Evolutionary conservation across 2,113 vertebrate genomes (phyloP).

Genomic region (Chroicocephalus ridibundus): DNA sequence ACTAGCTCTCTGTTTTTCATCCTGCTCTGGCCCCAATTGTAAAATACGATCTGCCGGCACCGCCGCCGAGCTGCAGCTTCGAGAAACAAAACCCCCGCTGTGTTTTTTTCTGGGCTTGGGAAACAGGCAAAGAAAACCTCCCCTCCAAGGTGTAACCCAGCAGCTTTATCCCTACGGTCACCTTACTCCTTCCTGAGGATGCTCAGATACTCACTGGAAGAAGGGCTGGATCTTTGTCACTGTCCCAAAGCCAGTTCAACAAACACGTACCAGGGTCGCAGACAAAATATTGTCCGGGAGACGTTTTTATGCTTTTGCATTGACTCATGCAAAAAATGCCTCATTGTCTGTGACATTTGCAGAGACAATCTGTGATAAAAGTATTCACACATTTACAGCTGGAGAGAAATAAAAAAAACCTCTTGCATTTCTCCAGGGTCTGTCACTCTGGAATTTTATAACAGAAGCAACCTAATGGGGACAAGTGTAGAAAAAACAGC

Average conservation of each 20-base stretch:
- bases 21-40: slow-evolving; percentile 48
- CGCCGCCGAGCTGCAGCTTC: neutral
- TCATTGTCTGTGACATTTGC: slow-evolving; percentile 43
- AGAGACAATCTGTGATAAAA: slow-evolving; percentile 48
- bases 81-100: slow-evolving; percentile 56
- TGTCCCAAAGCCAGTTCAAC: neutral
- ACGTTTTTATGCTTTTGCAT: slow-evolving; percentile 18
- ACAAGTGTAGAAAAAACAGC: neutral
- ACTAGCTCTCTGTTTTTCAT: slow-evolving; percentile 29
- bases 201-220: neutral
- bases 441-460: slow-evolving; percentile 1
- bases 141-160: neutral
- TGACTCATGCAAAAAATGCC: neutral
- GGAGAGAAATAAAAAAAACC: neutral
- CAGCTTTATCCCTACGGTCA: neutral
- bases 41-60: slow-evolving; percentile 62
- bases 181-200: neutral
- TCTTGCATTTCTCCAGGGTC: neutral
- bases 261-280: neutral
- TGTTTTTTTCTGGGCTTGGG: slow-evolving; percentile 30
- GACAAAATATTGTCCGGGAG: neutral
- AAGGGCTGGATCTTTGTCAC: neutral
- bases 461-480: neutral
- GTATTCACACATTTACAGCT: neutral
- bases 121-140: neutral